Evolutionary conservation across 1,140 invertebrate genomes (phyloP), one percentile per base, ranked within the genome.

Genomic region (Scaptomyza montana): DNA sequence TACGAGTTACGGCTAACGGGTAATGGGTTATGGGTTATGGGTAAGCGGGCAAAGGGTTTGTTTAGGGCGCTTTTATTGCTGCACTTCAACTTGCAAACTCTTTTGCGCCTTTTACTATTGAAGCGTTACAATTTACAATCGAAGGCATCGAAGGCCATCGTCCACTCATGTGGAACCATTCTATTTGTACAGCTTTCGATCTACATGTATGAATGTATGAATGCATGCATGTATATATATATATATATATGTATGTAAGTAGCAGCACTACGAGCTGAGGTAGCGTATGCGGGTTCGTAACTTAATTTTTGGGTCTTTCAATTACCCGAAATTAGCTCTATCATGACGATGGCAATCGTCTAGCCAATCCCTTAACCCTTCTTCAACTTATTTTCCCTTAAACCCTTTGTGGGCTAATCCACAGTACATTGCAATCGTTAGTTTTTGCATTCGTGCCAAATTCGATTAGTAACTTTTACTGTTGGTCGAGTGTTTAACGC

Each of bases 121-220:
- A 87, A 87, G 82, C 82, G 82, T 87, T 87, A 82, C 84, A 87
- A 82, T 89, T 87, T 87, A 89, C 79, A 89, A 78, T 62, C 79
- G 50, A 46, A 70, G 66, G 66, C 69, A 49, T 25, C 49, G 62
- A 33, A 33, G 30, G 30, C 33, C 33, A 36, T 36, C 33, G 33
- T 7, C 19, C 63, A 74, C 60, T 79, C 78, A 55, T 59, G 57
- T 77, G 84, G 64, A 79, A 87, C 82, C 80, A 82, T 25, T 36
- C 53, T 59, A 63, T 68, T 62, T 73, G 64, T 54, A 54, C 50
- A 47, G 41, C 51, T 55, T 55, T 70, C 46, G 13, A 60, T 25
- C 47, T 46, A 39, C 6, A 30, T 30, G 30, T 5, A 30, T 25
- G 3, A 21, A 21, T 21, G 3, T 3, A n/a, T n/a, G 16, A 16